Conservation (phyloP, 2,888 invertebrate species). For the Oxytorus armatus region DNA sequence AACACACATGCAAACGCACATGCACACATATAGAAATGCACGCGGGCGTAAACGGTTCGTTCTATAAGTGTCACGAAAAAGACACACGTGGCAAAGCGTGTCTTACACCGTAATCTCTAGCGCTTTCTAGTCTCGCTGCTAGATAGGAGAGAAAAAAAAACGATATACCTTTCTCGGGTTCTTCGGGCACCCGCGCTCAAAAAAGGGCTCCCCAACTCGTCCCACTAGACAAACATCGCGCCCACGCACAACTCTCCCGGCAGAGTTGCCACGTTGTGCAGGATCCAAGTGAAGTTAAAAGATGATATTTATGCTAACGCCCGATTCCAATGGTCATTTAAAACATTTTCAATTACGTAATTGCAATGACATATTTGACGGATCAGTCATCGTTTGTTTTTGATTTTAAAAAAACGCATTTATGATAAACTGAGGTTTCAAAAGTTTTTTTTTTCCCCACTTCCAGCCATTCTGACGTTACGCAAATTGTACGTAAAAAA, state of each 20-base stretch:
- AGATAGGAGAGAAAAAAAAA: slow-evolving; percentile 26
- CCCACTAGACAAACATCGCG: slow-evolving; percentile 68
- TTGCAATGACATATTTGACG: no score
- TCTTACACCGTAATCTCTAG: slow-evolving; percentile 23
- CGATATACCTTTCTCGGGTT: slow-evolving; percentile 29
- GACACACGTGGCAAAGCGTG: slow-evolving; percentile 47
- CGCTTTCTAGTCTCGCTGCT: slow-evolving; percentile 58
- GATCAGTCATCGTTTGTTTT: no score
- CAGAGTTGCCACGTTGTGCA: slow-evolving; percentile 65
- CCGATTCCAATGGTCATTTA: background rate
- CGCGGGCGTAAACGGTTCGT: slow-evolving; percentile 43
- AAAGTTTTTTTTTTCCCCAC: no score
- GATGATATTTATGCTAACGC: slow-evolving; percentile 9
- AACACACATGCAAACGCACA: background rate
- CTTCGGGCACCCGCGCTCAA: slow-evolving; percentile 62
- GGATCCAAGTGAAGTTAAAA: slow-evolving; percentile 1
- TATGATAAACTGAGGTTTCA: no score
- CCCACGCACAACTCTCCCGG: slow-evolving; percentile 68
- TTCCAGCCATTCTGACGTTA: background rate
- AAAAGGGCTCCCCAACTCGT: slow-evolving; percentile 69
- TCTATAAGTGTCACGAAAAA: slow-evolving; percentile 50
- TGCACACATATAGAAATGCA: slow-evolving; percentile 19
- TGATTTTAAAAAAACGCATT: no score
- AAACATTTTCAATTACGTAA: background rate
- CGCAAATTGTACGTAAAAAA: no score